Conservation (phyloP, 2,113 vertebrate genomes). For the Pseudorasbora parva region DNA sequence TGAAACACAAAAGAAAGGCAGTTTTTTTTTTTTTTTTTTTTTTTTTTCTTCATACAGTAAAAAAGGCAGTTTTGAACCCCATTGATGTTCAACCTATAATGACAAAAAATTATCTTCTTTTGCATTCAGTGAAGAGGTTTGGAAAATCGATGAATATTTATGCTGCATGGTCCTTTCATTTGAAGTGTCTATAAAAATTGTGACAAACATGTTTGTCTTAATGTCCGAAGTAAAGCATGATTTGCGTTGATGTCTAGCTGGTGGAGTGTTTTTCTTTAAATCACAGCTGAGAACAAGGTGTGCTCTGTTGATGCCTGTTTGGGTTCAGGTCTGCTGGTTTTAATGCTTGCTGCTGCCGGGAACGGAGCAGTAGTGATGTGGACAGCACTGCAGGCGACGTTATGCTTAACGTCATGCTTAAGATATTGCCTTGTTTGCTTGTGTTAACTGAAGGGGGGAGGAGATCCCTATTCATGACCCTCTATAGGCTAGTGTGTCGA, state of each 20-base stretch:
- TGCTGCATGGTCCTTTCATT: background rate
- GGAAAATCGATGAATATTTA: background rate
- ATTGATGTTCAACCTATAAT: background rate
- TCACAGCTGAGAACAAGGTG: slow-evolving; percentile 58
- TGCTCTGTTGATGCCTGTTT: slow-evolving; percentile 65
- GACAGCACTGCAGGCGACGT: slow-evolving; percentile 14
- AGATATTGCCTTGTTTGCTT: slow-evolving; percentile 26
- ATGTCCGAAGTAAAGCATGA: slow-evolving; percentile 43
- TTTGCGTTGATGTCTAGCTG: slow-evolving; percentile 30
- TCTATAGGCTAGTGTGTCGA: background rate
- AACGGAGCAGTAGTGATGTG: slow-evolving; percentile 52
- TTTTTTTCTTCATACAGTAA: too few relatives aligned
- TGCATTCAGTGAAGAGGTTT: background rate
- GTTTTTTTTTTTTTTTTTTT: too few relatives aligned
- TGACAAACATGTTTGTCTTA: slow-evolving; percentile 27
- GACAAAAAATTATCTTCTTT: background rate
- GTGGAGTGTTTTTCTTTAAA: slow-evolving; percentile 36
- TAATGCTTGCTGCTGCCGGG: slow-evolving; percentile 60
- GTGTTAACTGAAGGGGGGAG: background rate
- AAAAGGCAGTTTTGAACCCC: background rate
- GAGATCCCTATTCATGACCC: background rate
- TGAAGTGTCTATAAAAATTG: slow-evolving; percentile 27
- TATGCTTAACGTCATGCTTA: slow-evolving; percentile 28
- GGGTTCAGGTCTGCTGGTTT: slow-evolving; percentile 70
- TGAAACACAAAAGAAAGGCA: too few relatives aligned